These are phyloP conservation scores for Leptinotarsa texana DNA, from an alignment of 1,140 invertebrate genomes.

Conservation along the genomic window DNA sequence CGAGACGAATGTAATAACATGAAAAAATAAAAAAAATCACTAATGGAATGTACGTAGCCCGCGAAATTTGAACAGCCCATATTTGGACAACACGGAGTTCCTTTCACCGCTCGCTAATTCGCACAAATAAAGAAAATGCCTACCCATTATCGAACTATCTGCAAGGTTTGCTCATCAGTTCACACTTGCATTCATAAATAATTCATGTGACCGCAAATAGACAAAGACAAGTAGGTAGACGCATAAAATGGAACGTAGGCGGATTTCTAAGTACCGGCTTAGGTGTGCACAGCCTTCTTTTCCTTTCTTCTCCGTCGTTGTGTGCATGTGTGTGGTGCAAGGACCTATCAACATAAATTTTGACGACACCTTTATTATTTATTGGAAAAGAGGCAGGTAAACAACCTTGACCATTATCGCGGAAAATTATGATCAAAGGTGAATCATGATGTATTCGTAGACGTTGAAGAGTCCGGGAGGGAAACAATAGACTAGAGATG, in stretches of 20 bases:
- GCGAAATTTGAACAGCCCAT: no score
- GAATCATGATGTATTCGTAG: neutral
- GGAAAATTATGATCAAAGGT: neutral
- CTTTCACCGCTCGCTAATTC: neutral
- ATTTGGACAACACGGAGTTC: no score
- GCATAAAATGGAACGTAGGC: neutral
- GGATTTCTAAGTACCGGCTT: conserved; percentile 5
- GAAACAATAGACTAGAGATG: neutral
- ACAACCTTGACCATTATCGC: neutral
- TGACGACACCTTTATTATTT: conserved; percentile 8
- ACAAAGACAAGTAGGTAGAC: conserved; percentile 5
- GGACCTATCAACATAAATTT: conserved; percentile 6
- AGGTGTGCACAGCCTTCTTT: neutral
- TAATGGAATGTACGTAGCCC: no score
- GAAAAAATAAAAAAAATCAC: no score
- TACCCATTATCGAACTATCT: neutral
- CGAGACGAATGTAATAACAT: no score
- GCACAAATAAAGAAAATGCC: neutral
- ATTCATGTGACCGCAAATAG: conserved; percentile 5
- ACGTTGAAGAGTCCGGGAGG: neutral
- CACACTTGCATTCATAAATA: conserved; percentile 8
- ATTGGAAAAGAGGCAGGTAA: neutral
- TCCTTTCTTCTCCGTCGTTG: neutral
- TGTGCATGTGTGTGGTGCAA: neutral
- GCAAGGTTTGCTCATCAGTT: neutral